Evolutionary conservation across 2,888 invertebrate genomes (phyloP), one percentile per base, ranked within the genome.

Genomic region (Phymatocera aterrima): DNA sequence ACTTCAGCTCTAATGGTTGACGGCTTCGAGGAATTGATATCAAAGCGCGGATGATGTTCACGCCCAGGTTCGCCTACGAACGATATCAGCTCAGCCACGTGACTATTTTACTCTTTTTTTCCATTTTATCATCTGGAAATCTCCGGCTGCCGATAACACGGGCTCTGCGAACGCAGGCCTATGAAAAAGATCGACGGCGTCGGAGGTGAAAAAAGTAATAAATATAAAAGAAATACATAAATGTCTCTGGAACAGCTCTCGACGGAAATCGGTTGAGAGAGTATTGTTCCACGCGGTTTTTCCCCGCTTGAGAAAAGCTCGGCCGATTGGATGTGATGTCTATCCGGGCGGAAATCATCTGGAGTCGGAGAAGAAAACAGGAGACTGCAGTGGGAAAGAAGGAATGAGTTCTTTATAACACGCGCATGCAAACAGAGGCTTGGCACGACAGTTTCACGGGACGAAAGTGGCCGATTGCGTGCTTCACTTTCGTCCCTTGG

Each of bases 131-230:
- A 48, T 31, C 51, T 6, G 34, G 21, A 31, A 72, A 72, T 24
- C 51, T 51, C 34, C 34, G 24, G 51, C 51, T 72, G 72, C 72
- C 72, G 51, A 72, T 72, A 72, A 34, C 72, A 72, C 34, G 34
- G 43, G 34, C 24, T n/a, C 72, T 21, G 21, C 51, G 34, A 72
- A 72, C 51, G 72, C 72, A 10, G 72, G 72, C 48, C 72, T 72
- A 51, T 34, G 34, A 46, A 12, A 72, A 51, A 72, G 72, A 72
- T 51, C 51, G 51, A 72, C 51, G 51, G 72, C 43, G 28, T 10
- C 10, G 28, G 10, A 60, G 24, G 15, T 37, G 28, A 21, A 2
- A 15, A 43, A 12, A 65, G 43, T 21, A 65, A 65, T 24, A 61
- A 61, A n/a, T 34, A 4, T 8, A 3, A 57, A 57, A 0, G 1